phyloP scores from a whole-genome alignment of 1,140 invertebrate genomes.

The Trichogramma pretiosum region DNA sequence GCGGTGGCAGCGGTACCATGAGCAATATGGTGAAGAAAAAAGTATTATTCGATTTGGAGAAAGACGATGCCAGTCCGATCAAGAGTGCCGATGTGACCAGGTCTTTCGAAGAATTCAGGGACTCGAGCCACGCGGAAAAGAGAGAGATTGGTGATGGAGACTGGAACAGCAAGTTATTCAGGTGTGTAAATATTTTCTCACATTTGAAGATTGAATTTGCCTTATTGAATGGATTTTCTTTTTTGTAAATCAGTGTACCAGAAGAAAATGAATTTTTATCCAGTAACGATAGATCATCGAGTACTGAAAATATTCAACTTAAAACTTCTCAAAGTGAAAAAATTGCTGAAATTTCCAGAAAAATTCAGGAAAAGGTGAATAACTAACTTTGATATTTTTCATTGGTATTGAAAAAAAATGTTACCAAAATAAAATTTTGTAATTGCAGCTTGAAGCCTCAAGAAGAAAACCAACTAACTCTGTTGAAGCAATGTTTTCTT shows the following conservation, averaged over 20 bases:
- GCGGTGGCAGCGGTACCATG: too few relatives aligned
- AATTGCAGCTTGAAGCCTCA: slow-evolving; percentile 27
- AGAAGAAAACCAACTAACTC: slow-evolving; percentile 31
- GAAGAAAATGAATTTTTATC: slow-evolving; percentile 19
- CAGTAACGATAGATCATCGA: slow-evolving; percentile 8
- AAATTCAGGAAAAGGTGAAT: slow-evolving; percentile 31
- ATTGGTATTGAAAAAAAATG: neutral
- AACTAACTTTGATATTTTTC: neutral
- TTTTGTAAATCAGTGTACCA: slow-evolving; percentile 28
- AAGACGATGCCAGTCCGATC: slow-evolving; percentile 43
- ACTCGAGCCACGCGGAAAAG: slow-evolving; percentile 20
- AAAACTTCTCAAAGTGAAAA: slow-evolving; percentile 33
- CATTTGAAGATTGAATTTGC: neutral
- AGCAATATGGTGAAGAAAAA: slow-evolving; percentile 50
- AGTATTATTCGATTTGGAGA: slow-evolving; percentile 52
- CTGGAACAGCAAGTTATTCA: slow-evolving; percentile 47
- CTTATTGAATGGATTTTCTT: slow-evolving; percentile 5
- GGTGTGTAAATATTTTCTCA: slow-evolving; percentile 30
- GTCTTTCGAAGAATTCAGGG: slow-evolving; percentile 34
- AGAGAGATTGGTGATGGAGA: slow-evolving; percentile 42
- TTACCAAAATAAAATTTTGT: slow-evolving; percentile 7
- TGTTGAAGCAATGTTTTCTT: slow-evolving; percentile 37
- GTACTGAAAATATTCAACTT: slow-evolving; percentile 24
- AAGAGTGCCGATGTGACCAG: slow-evolving; percentile 27
- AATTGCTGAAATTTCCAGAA: slow-evolving; percentile 33